Conservation (phyloP, 2,113 vertebrate genomes). For the mouse (Mus musculus) region GRCm39 chr5:103288001-103288500, state of each 20-base stretch:
- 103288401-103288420: not conserved
- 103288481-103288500: slow-evolving; percentile 1
- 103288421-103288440: slow-evolving; percentile 36
- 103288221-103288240: not conserved
- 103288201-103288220: not conserved
- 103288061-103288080: not conserved
- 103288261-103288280: not conserved
- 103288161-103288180: not conserved
- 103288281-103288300: not conserved
- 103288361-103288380: not conserved
- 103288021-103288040: not conserved
- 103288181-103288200: slow-evolving; percentile 15
- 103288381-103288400: not conserved
- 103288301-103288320: not conserved
- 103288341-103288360: not conserved
- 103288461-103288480: not conserved
- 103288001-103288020: not conserved
- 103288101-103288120: not conserved
- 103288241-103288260: not conserved
- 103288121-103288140: not conserved
- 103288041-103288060: not conserved
- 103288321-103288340: not conserved
- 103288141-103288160: not conserved
- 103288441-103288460: not conserved
- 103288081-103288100: not conserved